phyloP scores from a whole-genome alignment of 2,797 vertebrate species.

The Tapirus indicus region DNA sequence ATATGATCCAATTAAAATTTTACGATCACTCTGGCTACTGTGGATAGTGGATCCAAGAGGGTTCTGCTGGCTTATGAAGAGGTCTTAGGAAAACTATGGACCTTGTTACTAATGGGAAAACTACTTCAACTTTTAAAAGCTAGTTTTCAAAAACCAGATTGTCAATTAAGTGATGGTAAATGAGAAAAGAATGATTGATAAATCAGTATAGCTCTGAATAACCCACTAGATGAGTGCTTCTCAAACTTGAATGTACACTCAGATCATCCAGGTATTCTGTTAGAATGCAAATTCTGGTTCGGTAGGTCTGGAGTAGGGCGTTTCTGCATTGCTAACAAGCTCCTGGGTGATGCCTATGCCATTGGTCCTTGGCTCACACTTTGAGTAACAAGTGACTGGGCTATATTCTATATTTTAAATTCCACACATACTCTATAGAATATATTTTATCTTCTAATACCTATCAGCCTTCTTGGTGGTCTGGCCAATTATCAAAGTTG shows the following conservation, averaged over 20 bases:
- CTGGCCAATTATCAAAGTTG: slow-evolving; percentile 27
- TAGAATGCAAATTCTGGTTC: slow-evolving; percentile 45
- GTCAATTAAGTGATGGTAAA: slow-evolving; percentile 43
- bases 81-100: slow-evolving; percentile 28
- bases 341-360: background rate
- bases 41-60: slow-evolving; percentile 21
- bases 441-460: background rate
- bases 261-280: slow-evolving; percentile 46
- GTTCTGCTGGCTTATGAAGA: slow-evolving; percentile 12
- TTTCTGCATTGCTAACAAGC: slow-evolving; percentile 49
- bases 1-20: slow-evolving; percentile 42
- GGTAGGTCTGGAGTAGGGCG: background rate
- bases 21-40: background rate
- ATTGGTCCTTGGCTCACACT: slow-evolving; percentile 25
- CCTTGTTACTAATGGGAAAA: slow-evolving; percentile 26
- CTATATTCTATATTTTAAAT: background rate
- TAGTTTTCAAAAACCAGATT: slow-evolving; percentile 37
- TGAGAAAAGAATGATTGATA: background rate
- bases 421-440: background rate
- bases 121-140: slow-evolving; percentile 25
- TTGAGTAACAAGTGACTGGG: slow-evolving; percentile 14
- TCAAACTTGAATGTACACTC: slow-evolving; percentile 28
- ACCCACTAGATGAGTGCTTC: slow-evolving; percentile 22
- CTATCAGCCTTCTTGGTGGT: background rate
- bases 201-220: background rate